Percentiles rank a stretch among this genome's conserved stretches.
Conservation (phyloP, 2,797 vertebrate genomes). For the Dromococcyx pavoninus region DNA sequence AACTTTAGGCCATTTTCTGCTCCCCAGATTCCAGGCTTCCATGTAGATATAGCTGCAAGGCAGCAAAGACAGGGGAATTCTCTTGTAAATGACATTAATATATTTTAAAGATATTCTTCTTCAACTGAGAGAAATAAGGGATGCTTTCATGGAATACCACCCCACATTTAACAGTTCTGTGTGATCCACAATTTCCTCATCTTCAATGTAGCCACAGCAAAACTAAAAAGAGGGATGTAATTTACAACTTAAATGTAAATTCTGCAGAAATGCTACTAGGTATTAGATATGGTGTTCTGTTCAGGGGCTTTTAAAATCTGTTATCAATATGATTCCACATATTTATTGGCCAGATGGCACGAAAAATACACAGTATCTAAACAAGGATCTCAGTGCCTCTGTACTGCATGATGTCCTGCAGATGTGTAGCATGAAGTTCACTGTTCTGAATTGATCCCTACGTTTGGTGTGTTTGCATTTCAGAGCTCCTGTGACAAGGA, state of each 20-base stretch:
- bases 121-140: background rate
- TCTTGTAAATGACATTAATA: background rate
- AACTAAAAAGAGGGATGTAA: background rate
- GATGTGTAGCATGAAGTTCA: background rate
- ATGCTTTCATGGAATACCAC: background rate
- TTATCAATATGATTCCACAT: background rate
- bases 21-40: background rate
- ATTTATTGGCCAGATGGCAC: background rate
- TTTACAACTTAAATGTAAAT: background rate
- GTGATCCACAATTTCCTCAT: background rate
- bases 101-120: background rate
- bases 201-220: background rate
- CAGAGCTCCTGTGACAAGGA: constrained; percentile 84
- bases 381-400: background rate
- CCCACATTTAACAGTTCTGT: background rate
- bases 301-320: background rate
- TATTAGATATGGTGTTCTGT: background rate
- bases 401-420: background rate
- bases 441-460: background rate
- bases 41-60: background rate
- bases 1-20: background rate
- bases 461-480: constrained; percentile 38
- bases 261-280: background rate
- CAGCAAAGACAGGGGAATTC: background rate
- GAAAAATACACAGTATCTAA: background rate